These are phyloP conservation scores for Sylvilagus floridanus DNA, from an alignment of 2,797 vertebrate genomes.

Conservation along the genomic window DNA sequence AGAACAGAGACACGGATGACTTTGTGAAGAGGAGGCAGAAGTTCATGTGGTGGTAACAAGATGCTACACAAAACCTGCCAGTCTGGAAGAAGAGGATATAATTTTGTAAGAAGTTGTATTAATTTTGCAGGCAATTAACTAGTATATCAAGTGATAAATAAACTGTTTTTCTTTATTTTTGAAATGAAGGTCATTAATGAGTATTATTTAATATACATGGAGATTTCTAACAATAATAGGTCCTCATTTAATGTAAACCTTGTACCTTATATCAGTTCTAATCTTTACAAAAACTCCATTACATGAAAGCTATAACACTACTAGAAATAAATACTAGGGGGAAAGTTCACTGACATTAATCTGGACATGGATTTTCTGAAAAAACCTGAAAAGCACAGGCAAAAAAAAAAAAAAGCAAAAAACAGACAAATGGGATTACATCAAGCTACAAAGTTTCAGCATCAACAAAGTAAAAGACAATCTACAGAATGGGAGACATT, in stretches of 20 bases:
- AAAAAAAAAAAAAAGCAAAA: too few species aligned
- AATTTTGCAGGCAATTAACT: background rate
- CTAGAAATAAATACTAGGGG: too few species aligned
- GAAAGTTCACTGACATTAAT: too few species aligned
- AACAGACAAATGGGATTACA: too few species aligned
- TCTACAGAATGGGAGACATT: too few species aligned
- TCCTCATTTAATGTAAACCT: background rate
- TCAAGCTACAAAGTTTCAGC: too few species aligned
- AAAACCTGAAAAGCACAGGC: too few species aligned
- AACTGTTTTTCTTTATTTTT: background rate
- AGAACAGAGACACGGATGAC: background rate
- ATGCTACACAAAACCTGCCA: background rate
- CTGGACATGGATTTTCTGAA: too few species aligned
- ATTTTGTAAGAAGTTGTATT: background rate
- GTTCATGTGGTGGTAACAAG: fast-evolving
- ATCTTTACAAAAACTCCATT: slow-evolving; percentile 5
- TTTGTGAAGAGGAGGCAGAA: background rate
- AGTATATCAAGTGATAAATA: background rate
- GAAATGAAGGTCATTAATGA: background rate
- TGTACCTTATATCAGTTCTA: background rate
- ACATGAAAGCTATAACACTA: too few species aligned
- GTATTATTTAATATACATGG: background rate
- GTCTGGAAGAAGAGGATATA: background rate
- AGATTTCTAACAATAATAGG: background rate
- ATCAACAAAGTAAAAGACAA: too few species aligned